Evolutionary conservation across 1,140 invertebrate species (phyloP).

Genomic region (Drosophila prosaltans): DNA sequence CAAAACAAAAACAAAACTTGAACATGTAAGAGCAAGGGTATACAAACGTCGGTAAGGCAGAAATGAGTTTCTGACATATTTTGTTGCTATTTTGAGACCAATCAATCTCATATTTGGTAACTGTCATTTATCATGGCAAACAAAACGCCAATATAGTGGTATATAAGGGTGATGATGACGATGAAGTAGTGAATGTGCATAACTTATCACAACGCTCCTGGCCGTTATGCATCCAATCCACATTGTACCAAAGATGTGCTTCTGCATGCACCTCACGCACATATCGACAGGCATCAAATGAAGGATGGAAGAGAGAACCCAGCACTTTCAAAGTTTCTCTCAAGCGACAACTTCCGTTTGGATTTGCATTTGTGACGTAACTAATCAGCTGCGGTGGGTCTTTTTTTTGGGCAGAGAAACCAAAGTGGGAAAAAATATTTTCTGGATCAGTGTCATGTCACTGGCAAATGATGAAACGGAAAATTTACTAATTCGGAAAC

Average conservation of each 20-base stretch:
- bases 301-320: background rate
- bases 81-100: slow-evolving; percentile 23
- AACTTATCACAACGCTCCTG: background rate
- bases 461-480: too few species aligned
- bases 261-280: slow-evolving; percentile 5
- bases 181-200: background rate
- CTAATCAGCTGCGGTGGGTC: background rate
- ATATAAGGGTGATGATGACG: background rate
- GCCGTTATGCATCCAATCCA: background rate
- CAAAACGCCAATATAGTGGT: slow-evolving; percentile 13
- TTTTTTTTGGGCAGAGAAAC: background rate
- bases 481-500: too few species aligned
- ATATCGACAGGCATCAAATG: background rate
- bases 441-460: background rate
- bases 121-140: slow-evolving; percentile 37
- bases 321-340: background rate
- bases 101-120: slow-evolving; percentile 54
- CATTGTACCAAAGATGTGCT: background rate
- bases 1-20: too few species aligned
- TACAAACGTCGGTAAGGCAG: too few species aligned
- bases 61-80: background rate
- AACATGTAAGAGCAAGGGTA: too few species aligned
- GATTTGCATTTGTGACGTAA: background rate
- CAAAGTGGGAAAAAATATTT: background rate
- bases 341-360: background rate